These are phyloP conservation scores for Pseudococcus jackbeardsleyi DNA, from an alignment of 2,888 invertebrate species.

Conservation along the genomic window DNA sequence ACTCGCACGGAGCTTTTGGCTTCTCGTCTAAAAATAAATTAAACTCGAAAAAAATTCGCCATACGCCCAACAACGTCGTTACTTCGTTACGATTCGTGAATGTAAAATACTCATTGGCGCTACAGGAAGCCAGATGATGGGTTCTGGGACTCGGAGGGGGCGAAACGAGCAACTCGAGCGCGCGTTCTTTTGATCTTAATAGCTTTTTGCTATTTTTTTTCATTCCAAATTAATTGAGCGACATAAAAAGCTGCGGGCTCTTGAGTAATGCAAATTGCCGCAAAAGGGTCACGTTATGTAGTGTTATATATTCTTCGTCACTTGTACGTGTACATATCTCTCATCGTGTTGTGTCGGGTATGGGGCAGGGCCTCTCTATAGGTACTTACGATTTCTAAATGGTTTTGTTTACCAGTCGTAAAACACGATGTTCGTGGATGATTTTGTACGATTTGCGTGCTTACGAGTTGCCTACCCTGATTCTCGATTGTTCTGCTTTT, in stretches of 20 bases:
- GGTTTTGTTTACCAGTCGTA: not conserved
- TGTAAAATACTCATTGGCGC: not conserved
- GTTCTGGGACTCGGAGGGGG: not conserved
- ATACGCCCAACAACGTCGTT: not conserved
- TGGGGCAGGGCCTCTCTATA: not conserved
- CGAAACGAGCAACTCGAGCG: slow-evolving; percentile 4
- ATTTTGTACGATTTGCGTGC: too few species aligned
- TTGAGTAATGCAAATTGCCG: slow-evolving; percentile 30
- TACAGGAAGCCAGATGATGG: not conserved
- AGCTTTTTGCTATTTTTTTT: not conserved
- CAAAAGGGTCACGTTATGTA: slow-evolving; percentile 35
- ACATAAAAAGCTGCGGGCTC: slow-evolving; percentile 20
- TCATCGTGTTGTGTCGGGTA: not conserved
- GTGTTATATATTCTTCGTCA: not conserved
- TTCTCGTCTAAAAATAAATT: too few species aligned
- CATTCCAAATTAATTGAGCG: slow-evolving; percentile 20
- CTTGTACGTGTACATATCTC: not conserved
- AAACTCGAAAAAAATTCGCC: too few species aligned
- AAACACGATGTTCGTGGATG: not conserved
- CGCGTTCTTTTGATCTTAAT: slow-evolving; percentile 20
- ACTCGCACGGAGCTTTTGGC: too few species aligned
- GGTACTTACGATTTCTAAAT: not conserved
- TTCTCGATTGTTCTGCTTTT: too few species aligned
- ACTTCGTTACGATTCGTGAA: not conserved
- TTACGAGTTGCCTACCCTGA: too few species aligned